Percentiles rank a stretch among this genome's conserved stretches.
Evolutionary conservation across 2,113 vertebrate species (phyloP).

Genomic region (Dicaeum eximium): DNA sequence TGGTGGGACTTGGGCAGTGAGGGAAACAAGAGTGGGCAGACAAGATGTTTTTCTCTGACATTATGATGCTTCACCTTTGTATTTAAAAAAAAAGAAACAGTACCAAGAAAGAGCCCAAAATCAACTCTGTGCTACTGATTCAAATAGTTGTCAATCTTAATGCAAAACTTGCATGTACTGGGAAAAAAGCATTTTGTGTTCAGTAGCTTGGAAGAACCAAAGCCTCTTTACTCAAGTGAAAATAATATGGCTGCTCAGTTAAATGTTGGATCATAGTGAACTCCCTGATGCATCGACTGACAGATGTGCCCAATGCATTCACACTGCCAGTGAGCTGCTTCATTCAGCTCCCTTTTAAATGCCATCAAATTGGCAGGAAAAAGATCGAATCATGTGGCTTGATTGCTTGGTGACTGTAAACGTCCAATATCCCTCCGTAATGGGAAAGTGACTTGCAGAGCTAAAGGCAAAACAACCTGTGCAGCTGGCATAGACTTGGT

Average conservation of each 20-base stretch:
- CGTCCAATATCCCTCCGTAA: background rate
- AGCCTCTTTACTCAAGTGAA: conserved; percentile 35
- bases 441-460: background rate
- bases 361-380: background rate
- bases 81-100: background rate
- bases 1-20: no score
- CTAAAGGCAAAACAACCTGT: background rate
- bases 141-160: background rate
- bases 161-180: background rate
- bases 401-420: background rate
- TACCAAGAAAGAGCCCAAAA: background rate
- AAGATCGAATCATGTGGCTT: background rate
- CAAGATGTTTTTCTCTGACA: background rate
- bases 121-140: background rate
- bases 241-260: conserved; percentile 42
- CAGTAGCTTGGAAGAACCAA: background rate
- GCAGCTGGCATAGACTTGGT: background rate
- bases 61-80: background rate
- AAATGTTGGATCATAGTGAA: conserved; percentile 15
- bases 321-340: background rate
- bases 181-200: background rate
- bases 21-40: background rate
- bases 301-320: background rate
- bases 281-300: conserved; percentile 25
- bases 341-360: conserved; percentile 11